phyloP scores from a whole-genome alignment of 2,888 invertebrate genomes.

The Ypsolopha scabrella region DNA sequence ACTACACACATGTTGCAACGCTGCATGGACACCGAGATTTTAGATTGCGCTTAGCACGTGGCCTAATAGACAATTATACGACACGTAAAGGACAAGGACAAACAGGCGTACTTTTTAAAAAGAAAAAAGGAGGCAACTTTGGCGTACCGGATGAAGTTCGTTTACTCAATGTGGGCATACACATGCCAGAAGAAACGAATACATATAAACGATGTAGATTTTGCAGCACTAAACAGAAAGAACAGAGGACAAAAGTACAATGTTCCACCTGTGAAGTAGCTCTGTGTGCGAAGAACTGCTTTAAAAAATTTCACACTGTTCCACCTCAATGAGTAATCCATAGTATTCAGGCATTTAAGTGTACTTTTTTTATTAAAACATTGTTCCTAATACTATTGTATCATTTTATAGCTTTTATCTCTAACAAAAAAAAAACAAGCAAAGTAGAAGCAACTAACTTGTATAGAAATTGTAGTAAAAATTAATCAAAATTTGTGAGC shows the following conservation, averaged over 20 bases:
- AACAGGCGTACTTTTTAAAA: too few relatives aligned
- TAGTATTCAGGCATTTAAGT: background rate
- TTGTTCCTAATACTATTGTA: background rate
- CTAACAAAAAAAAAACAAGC: background rate
- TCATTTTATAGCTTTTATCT: background rate
- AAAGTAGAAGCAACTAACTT: too few relatives aligned
- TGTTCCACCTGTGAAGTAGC: constrained; percentile 6
- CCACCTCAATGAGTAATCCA: background rate
- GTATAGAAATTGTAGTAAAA: too few relatives aligned
- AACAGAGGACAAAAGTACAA: constrained; percentile 8
- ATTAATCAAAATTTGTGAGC: too few relatives aligned
- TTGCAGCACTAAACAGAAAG: constrained; percentile 9
- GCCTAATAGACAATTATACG: constrained; percentile 5
- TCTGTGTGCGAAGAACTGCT: constrained; percentile 1
- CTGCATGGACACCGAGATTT: constrained; percentile 6
- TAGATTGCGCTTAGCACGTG: constrained; percentile 8
- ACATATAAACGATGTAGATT: constrained; percentile 11
- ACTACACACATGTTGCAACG: constrained; percentile 4
- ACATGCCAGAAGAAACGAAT: constrained; percentile 7
- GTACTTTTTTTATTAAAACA: background rate
- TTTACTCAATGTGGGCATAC: constrained; percentile 9
- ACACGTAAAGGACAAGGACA: too few relatives aligned
- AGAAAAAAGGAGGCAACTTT: too few relatives aligned
- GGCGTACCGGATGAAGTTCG: constrained; percentile 11
- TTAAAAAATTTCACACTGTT: constrained; percentile 2